Conservation (phyloP, 2,113 vertebrate genomes). For the Vidua chalybeata region DNA sequence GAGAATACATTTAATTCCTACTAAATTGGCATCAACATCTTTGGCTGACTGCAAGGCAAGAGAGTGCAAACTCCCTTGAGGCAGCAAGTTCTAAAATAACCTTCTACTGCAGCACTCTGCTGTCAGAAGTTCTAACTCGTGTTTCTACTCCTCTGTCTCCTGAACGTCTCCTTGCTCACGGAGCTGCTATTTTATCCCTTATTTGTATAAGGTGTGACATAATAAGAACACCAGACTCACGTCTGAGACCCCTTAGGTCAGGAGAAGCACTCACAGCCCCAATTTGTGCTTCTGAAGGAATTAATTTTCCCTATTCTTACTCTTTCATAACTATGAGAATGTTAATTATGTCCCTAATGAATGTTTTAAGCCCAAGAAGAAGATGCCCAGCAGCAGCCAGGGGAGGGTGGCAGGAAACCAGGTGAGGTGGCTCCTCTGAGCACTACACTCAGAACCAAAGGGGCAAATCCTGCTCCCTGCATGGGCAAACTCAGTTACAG, state of each 20-base stretch:
- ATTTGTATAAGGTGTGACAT: slow-evolving; percentile 25
- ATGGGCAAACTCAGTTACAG: neutral
- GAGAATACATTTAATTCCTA: slow-evolving; percentile 59
- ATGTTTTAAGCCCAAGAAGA: neutral
- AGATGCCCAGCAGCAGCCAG: neutral
- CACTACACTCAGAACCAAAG: neutral
- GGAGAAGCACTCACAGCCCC: neutral
- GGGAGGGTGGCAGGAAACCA: neutral
- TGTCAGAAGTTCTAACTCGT: slow-evolving; percentile 58
- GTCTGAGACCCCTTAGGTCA: neutral
- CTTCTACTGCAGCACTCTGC: slow-evolving; percentile 44
- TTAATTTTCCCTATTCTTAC: neutral
- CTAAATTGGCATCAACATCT: slow-evolving; percentile 57
- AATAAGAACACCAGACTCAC: neutral
- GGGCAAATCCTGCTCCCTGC: neutral
- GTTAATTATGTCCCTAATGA: neutral
- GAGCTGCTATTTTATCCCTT: slow-evolving; percentile 5
- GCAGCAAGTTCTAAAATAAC: slow-evolving; percentile 62
- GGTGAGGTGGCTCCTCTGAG: neutral
- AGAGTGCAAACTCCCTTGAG: slow-evolving; percentile 57
- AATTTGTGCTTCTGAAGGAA: neutral
- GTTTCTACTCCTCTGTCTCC: slow-evolving; percentile 31
- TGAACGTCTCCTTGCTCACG: neutral
- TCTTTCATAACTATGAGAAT: neutral
- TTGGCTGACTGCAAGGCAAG: slow-evolving; percentile 54